Conservation (phyloP, 2,888 invertebrate genomes). For the Lissocephala sabroskyi region DNA sequence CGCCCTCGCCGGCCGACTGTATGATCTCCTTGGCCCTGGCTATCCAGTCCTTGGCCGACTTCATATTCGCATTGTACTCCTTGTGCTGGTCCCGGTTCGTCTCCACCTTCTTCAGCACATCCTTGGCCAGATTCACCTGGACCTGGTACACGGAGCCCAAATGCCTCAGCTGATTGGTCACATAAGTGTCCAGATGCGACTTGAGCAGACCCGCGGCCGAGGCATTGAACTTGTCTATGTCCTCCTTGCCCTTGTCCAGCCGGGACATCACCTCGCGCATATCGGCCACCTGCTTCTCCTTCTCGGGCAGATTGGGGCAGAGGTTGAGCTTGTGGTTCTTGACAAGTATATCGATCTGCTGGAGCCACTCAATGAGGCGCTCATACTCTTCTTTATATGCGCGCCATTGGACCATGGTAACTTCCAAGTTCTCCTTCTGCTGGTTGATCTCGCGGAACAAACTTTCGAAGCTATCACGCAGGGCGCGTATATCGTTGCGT, state of each 20-base stretch:
- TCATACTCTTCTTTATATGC: conserved; percentile 95
- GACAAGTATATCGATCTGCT: conserved; percentile 91
- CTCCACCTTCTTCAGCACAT: conserved; percentile 92
- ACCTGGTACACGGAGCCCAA: conserved; percentile 92
- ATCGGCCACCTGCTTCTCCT: conserved; percentile 87
- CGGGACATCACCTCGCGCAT: conserved; percentile 84
- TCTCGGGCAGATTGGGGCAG: conserved; percentile 85
- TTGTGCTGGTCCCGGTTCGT: conserved; percentile 90
- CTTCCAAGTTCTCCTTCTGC: conserved; percentile 88
- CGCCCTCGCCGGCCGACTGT: conserved; percentile 85
- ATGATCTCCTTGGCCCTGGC: conserved; percentile 88
- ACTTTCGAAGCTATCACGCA: conserved; percentile 87
- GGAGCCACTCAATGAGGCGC: conserved; percentile 91
- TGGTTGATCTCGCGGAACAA: conserved; percentile 89
- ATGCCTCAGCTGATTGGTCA: conserved; percentile 88
- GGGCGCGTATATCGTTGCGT: conserved; percentile 87
- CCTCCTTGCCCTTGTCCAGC: conserved; percentile 83
- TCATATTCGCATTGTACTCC: conserved; percentile 83
- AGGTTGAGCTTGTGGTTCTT: conserved; percentile 91
- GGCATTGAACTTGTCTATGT: conserved; percentile 87
- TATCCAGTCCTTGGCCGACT: conserved; percentile 88
- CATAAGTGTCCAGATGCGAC: conserved; percentile 89
- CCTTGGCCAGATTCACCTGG: conserved; percentile 88
- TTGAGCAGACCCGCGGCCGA: conserved; percentile 83
- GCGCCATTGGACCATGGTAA: conserved; percentile 87